These are phyloP conservation scores for Lochmaea crataegi DNA, from an alignment of 2,888 invertebrate species.

Conservation along the genomic window DNA sequence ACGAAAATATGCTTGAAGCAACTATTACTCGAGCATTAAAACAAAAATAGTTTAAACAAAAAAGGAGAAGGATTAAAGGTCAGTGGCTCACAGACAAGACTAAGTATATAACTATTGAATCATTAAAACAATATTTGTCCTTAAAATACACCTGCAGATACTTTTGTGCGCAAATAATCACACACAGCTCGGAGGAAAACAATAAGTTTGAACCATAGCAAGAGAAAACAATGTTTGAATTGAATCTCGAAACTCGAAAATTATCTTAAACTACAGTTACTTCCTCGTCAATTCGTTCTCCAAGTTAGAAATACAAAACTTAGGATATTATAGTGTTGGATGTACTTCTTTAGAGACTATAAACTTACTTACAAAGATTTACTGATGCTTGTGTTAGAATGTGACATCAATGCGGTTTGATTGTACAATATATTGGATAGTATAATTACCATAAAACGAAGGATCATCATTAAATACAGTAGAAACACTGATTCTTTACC, in stretches of 20 bases:
- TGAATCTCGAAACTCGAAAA: conserved; percentile 1
- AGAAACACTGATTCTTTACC: too few species aligned
- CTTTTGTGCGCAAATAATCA: neutral
- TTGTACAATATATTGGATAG: too few species aligned
- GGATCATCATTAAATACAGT: too few species aligned
- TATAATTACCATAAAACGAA: too few species aligned
- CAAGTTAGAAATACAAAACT: neutral
- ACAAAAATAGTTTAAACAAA: too few species aligned
- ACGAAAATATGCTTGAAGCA: too few species aligned
- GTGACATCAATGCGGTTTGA: too few species aligned
- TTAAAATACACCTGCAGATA: neutral
- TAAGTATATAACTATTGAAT: neutral
- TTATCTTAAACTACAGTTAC: neutral
- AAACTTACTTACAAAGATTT: neutral
- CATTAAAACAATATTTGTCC: neutral
- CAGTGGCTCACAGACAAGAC: too few species aligned
- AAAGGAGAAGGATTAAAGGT: too few species aligned
- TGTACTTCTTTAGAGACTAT: too few species aligned
- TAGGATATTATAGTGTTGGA: neutral
- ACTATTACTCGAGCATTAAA: too few species aligned
- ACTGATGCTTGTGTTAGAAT: neutral
- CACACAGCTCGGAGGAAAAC: neutral
- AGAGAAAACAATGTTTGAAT: conserved; percentile 13
- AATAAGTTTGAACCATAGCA: neutral
- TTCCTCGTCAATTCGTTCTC: neutral